Evolutionary conservation across 1,140 invertebrate species (phyloP), one percentile per base, ranked within the genome.

Genomic region (Calephelis nemesis): DNA sequence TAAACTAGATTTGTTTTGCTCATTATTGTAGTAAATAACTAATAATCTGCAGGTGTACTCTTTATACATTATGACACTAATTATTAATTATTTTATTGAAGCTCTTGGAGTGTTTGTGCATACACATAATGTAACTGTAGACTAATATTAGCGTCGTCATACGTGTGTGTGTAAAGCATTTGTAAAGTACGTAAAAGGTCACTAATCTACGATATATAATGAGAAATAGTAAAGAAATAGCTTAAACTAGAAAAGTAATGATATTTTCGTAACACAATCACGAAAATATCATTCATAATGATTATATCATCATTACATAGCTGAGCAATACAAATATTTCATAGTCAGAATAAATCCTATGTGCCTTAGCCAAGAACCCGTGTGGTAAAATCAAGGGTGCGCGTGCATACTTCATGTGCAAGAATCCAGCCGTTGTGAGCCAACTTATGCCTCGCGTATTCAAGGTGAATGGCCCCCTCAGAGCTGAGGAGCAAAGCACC

Each of bases 381-480:
- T 72, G 70, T 70, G 49, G 71, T 75, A 70, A 70, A 76, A 67
- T 69, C 52, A 73, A 70, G 63, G 72, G 84, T 82, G 84, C 84
- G 73, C 84, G 85, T 88, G 85, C 88, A 85, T 91, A 91, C 88
- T 91, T 91, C 88, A 83, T 91, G 87, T 88, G 88, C 87, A 83
- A 92, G 90, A 85, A 92, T 92, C 92, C 92, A 92, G 86, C 90
- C 92, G 87, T 92, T 92, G 91, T 92, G 92, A 78, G 87, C 94
- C 98, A 99, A 99, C 95, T 98, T 98, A 93, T 96, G 98, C 94
- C 98, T 98, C 90, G 98, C 98, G 94, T 98, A 99, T 94, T 99
- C 98, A 92, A 99, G 98, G 92, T 98, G 96, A 91, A 99, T 98
- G 85, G 98, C 97, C 82, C 97, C 97, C 89, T 99, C 98, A 71